phyloP scores from a whole-genome alignment of 2,797 vertebrate species.

The Siniperca undulata region DNA sequence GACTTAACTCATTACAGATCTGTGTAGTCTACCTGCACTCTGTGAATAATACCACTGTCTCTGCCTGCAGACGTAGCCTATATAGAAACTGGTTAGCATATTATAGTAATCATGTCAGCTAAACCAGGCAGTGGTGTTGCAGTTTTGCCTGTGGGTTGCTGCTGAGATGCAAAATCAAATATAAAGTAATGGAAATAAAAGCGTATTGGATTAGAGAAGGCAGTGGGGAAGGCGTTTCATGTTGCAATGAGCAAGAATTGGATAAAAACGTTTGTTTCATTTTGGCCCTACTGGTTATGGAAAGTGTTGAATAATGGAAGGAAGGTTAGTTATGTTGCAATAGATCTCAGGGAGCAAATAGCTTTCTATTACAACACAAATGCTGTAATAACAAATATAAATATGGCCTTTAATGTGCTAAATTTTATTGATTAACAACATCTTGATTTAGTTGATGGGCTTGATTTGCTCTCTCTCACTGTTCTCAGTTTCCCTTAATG shows the following conservation, averaged over 20 bases:
- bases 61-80: conserved; percentile 36
- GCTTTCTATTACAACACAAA: neutral
- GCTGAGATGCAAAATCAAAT: conserved; percentile 81
- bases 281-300: conserved; percentile 51
- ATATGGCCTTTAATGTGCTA: neutral
- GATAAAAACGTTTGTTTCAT: conserved; percentile 71
- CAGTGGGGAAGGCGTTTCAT: conserved; percentile 65
- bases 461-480: neutral
- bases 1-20: conserved; percentile 16
- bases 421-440: neutral
- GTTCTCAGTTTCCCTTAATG: neutral
- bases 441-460: neutral
- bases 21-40: conserved; percentile 34
- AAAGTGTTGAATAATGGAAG: conserved; percentile 40
- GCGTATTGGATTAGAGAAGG: conserved; percentile 76
- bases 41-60: conserved; percentile 56
- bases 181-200: conserved; percentile 78
- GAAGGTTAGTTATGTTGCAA: neutral
- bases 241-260: conserved; percentile 67
- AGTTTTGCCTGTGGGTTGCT: conserved; percentile 73
- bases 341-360: conserved; percentile 10
- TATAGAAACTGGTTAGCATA: conserved; percentile 67
- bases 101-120: conserved; percentile 71
- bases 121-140: conserved; percentile 44
- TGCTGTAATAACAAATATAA: neutral